Base-by-base conservation (phyloP, 2,113 vertebrate species). In the Puntigrus tetrazona region DNA sequence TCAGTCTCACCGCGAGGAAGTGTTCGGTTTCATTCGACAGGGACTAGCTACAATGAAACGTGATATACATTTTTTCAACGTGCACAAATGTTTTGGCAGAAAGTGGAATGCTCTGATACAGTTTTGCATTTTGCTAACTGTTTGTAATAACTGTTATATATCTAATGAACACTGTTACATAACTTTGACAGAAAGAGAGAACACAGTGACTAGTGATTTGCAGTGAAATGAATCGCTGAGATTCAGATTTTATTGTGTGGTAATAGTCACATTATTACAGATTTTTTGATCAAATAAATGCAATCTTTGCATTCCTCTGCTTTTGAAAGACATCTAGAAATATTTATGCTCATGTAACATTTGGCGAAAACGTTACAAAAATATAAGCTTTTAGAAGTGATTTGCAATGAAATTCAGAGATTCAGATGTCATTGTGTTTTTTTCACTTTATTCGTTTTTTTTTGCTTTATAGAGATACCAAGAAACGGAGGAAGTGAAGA, bases 401-500 rank as follows among this genome's bases (percentile, higher is more conserved):
- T n/a, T n/a, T n/a, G n/a, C n/a, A n/a, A n/a, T n/a, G n/a, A n/a
- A n/a, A n/a, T n/a, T n/a, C n/a, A n/a, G n/a, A n/a, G n/a, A n/a
- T n/a, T n/a, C n/a, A n/a, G n/a, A n/a, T n/a, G n/a, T n/a, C n/a
- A n/a, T n/a, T n/a, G n/a, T n/a, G n/a, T n/a, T n/a, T n/a, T n/a
- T n/a, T n/a, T n/a, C n/a, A n/a, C n/a, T n/a, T n/a, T n/a, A n/a
- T n/a, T n/a, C n/a, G n/a, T n/a, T n/a, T n/a, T n/a, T n/a, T n/a
- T n/a, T 73, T 78, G 31, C 73, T 70, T 72, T 4, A 7, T 74
- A 95, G 94, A 95, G 52, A 85, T 89, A 57, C 85, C 84, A 77
- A 96, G 84, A 92, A 95, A 93, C 70, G 95, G 94, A 87, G 92
- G 90, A 72, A 92, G 41, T 78, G 96, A 98, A 22, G 98, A 99